These are phyloP conservation scores for Gorsachius goisagi DNA, from an alignment of 2,113 vertebrate species.

Conservation along the genomic window DNA sequence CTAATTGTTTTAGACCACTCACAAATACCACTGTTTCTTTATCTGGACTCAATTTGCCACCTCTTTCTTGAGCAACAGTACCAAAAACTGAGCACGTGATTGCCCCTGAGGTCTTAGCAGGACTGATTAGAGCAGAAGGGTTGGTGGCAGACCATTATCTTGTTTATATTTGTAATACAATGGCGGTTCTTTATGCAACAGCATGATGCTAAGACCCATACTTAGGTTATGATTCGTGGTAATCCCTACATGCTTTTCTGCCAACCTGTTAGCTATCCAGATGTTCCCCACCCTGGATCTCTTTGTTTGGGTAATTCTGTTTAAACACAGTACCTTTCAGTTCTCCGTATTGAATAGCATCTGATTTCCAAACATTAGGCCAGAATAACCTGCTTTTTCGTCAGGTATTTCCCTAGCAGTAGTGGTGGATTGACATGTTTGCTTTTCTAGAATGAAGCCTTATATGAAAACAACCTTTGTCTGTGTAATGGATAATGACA, in stretches of 20 bases:
- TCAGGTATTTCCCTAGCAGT: not conserved
- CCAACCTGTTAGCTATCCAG: not conserved
- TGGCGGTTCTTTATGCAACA: not conserved
- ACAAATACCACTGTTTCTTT: not conserved
- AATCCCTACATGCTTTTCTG: not conserved
- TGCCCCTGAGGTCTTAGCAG: not conserved
- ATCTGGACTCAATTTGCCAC: not conserved
- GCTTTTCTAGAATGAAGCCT: not conserved
- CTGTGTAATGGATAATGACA: not conserved
- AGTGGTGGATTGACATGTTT: not conserved
- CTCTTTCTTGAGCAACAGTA: not conserved
- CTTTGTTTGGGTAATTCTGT: not conserved
- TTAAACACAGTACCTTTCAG: not conserved
- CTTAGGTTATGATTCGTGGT: not conserved
- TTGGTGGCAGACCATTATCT: not conserved
- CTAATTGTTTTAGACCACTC: not conserved
- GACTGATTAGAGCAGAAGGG: not conserved
- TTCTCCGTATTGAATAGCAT: not conserved
- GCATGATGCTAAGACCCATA: not conserved
- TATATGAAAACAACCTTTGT: not conserved
- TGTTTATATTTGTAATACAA: not conserved
- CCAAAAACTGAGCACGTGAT: not conserved
- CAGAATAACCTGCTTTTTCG: slow-evolving; percentile 3
- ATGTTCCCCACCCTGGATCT: not conserved
- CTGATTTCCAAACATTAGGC: not conserved